Evolutionary conservation across 2,113 vertebrate species (phyloP).

Genomic region (Dicrurus megarhynchus): DNA sequence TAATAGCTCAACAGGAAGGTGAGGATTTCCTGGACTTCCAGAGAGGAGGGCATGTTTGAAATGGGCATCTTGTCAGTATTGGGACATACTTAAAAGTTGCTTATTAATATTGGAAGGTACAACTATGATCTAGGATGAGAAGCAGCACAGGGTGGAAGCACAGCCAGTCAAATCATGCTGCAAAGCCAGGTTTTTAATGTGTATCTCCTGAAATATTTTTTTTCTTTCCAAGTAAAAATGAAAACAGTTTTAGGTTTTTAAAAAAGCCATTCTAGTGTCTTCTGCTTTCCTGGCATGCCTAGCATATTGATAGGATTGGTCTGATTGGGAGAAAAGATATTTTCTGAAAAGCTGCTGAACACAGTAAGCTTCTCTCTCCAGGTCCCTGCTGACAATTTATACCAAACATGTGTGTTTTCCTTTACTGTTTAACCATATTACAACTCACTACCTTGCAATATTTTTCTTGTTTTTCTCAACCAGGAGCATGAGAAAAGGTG

Average conservation of each 20-base stretch:
- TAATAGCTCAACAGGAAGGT: background rate
- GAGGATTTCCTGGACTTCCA: background rate
- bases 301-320: background rate
- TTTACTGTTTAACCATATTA: background rate
- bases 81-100: background rate
- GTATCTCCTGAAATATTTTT: background rate
- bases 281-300: background rate
- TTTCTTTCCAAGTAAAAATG: background rate
- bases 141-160: background rate
- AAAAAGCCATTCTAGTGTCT: background rate
- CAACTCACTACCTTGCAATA: background rate
- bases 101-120: background rate
- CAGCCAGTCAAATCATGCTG: background rate
- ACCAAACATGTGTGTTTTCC: background rate
- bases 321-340: background rate
- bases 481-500: slow-evolving; percentile 98
- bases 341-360: background rate
- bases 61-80: background rate
- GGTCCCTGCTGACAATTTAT: background rate
- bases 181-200: background rate
- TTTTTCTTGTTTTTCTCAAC: slow-evolving; percentile 38
- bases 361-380: background rate
- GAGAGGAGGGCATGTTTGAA: background rate
- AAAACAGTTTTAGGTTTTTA: background rate
- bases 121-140: background rate